Evolutionary conservation across 2,113 vertebrate genomes (phyloP), one percentile per base, ranked within the genome.

Genomic region (Salvelinus alpinus): DNA sequence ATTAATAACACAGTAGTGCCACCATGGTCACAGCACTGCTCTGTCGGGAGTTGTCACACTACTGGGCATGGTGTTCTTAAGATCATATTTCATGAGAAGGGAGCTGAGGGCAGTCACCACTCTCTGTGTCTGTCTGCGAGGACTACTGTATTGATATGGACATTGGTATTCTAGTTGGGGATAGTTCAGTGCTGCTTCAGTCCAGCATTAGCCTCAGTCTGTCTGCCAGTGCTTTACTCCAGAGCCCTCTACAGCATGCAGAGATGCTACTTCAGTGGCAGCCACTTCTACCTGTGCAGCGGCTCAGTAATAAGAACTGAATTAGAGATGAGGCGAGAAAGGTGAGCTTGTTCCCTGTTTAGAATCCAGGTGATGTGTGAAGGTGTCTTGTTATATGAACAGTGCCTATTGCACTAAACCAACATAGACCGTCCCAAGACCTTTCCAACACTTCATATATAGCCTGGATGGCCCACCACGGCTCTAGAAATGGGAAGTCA

Each of bases 291-390:
- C 69, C 64, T 71, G 44, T n/a, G 60, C 48, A 47, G 1, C 70
- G 27, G 44, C 31, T 29, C 34, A 77, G 54, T 38, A 72, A 78
- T 8, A n/a, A 12, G 22, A 14, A 4, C 68, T 59, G 71, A 81
- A 72, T 62, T 67, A 82, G 44, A 76, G 47, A 82, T 25, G 27
- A 64, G 64, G 62, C 78, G 70, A 60, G n/a, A 71, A 51, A 71
- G 59, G 66, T 57, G 60, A 77, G 54, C 71, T 64, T 57, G 59
- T 71, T 9, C 38, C 66, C 51, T 22, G 24, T 67, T 84, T 76
- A 29, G 25, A 27, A 29, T 6, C n/a, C 22, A 65, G n/a, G 64
- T 27, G 64, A 12, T 25, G 64, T 65, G 64, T 9, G 38, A 9
- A 38, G 38, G 8, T 38, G 8, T 38, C 8, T 64, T 24, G 22